Evolutionary conservation across 2,113 vertebrate genomes (phyloP).

Genomic region (Poeciliopsis retropinna): DNA sequence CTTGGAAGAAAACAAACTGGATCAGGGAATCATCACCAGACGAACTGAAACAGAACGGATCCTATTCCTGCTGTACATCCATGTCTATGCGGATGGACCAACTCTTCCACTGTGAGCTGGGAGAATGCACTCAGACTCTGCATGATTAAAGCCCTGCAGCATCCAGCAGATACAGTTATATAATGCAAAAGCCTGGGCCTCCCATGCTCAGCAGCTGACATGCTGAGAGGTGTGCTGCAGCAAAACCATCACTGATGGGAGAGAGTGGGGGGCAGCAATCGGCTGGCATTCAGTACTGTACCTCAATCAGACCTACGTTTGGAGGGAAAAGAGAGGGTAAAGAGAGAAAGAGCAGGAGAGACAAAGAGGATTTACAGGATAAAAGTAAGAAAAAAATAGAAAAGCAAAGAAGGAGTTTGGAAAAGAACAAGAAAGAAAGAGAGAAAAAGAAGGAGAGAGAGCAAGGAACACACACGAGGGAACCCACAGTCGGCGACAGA

Average conservation of each 20-base stretch:
- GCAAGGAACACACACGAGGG: slow-evolving; percentile 66
- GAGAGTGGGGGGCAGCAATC: slow-evolving; percentile 73
- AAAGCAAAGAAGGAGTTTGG: slow-evolving; percentile 35
- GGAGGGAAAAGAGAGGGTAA: slow-evolving; percentile 46
- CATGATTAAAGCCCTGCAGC: slow-evolving; percentile 71
- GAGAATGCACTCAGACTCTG: slow-evolving; percentile 73
- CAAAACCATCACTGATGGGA: slow-evolving; percentile 66
- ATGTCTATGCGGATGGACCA: slow-evolving; percentile 71
- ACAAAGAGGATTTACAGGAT: background rate
- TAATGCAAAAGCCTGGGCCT: slow-evolving; percentile 72
- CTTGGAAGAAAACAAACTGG: slow-evolving; percentile 52
- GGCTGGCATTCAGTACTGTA: slow-evolving; percentile 77
- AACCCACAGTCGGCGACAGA: slow-evolving; percentile 78
- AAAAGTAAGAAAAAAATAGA: slow-evolving; percentile 30
- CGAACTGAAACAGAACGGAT: slow-evolving; percentile 62
- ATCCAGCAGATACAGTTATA: slow-evolving; percentile 67
- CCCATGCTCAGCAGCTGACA: slow-evolving; percentile 73
- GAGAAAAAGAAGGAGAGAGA: slow-evolving; percentile 41
- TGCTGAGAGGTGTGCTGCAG: slow-evolving; percentile 76
- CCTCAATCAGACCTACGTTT: slow-evolving; percentile 76
- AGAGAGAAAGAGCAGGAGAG: slow-evolving; percentile 24
- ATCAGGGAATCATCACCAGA: slow-evolving; percentile 39
- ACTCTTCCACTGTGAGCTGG: slow-evolving; percentile 64
- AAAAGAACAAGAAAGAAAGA: slow-evolving; percentile 18
- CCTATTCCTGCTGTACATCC: slow-evolving; percentile 65